Evolutionary conservation across 2,888 invertebrate species (phyloP).

Genomic region (Polyommatus iphigenia): DNA sequence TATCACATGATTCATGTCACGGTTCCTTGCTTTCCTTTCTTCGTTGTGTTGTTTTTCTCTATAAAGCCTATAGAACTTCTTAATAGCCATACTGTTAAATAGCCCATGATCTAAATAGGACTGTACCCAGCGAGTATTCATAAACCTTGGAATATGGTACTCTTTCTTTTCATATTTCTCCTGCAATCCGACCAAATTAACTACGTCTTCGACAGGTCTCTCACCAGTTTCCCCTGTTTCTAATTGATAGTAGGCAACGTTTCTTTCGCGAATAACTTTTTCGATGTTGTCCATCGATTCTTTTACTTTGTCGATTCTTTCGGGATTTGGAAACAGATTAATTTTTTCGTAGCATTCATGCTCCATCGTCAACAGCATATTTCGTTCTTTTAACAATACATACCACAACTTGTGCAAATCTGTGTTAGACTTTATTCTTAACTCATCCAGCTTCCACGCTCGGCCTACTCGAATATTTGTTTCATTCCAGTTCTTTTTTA

Average conservation of each 20-base stretch:
- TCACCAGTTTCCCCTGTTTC: constrained; percentile 95
- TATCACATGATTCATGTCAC: constrained; percentile 84
- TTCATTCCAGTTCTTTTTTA: constrained; percentile 90
- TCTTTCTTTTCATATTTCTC: constrained; percentile 81
- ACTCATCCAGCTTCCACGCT: constrained; percentile 93
- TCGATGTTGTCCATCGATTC: constrained; percentile 97
- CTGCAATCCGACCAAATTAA: constrained; percentile 82
- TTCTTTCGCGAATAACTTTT: constrained; percentile 93
- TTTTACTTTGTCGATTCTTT: constrained; percentile 95
- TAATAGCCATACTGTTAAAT: constrained; percentile 81
- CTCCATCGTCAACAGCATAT: constrained; percentile 98
- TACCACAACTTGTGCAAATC: constrained; percentile 99
- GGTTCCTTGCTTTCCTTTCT: constrained; percentile 80
- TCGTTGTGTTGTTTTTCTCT: constrained; percentile 83
- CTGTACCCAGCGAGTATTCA: constrained; percentile 84
- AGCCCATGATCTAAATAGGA: constrained; percentile 76
- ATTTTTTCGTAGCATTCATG: constrained; percentile 85
- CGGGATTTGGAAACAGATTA: constrained; percentile 92
- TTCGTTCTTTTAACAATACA: constrained; percentile 93
- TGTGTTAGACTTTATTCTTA: constrained; percentile 95
- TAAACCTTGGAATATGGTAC: constrained; percentile 82
- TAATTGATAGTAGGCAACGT: constrained; percentile 91
- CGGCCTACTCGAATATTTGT: constrained; percentile 89
- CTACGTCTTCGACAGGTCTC: constrained; percentile 81
- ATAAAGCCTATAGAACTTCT: constrained; percentile 77